Percentiles rank a stretch among this genome's conserved stretches.
Conservation (phyloP, 2,113 vertebrate genomes). For the Peromyscus maniculatus region DNA sequence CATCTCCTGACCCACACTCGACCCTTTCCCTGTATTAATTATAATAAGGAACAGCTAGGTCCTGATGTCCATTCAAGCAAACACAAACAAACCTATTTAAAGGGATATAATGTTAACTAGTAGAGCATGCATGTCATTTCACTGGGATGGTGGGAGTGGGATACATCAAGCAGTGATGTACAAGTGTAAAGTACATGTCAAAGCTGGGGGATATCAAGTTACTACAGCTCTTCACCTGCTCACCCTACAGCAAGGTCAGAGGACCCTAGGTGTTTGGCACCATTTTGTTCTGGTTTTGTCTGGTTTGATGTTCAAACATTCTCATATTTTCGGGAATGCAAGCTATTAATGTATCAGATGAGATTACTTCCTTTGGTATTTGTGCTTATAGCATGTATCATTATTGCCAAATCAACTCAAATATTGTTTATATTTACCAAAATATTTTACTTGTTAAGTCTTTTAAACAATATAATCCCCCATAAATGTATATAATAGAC, state of each 20-base stretch:
- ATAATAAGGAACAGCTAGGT: neutral
- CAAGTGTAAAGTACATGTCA: neutral
- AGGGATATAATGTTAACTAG: neutral
- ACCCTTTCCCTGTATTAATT: accelerated
- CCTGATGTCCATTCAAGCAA: neutral
- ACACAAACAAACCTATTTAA: neutral
- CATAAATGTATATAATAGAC: neutral
- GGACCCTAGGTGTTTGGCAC: neutral
- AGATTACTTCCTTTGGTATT: neutral
- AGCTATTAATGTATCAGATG: neutral
- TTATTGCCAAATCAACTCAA: neutral
- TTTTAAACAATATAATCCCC: neutral
- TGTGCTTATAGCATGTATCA: neutral
- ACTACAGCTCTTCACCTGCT: neutral
- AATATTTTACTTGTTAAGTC: neutral
- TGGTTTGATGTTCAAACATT: neutral
- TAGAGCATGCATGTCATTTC: neutral
- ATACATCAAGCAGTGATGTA: neutral
- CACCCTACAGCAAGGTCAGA: neutral
- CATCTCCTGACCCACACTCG: neutral
- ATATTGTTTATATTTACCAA: neutral
- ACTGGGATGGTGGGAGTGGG: accelerated
- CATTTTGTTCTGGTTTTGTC: neutral
- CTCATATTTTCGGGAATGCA: neutral
- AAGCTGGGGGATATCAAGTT: accelerated